Conservation (phyloP, 2,888 invertebrate genomes). For the Pristionchus mayeri region DNA sequence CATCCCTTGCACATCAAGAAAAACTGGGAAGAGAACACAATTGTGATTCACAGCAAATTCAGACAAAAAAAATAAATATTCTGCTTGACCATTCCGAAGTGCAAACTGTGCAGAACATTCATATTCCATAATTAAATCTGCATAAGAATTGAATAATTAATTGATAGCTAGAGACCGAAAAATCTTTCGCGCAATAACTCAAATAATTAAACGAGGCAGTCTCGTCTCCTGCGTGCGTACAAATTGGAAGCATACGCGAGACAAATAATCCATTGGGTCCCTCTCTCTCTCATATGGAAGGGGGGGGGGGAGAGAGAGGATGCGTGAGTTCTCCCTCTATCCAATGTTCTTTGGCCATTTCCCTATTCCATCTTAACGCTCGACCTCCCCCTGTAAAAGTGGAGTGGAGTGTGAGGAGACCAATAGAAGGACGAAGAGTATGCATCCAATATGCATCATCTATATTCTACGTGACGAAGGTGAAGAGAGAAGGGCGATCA, state of each 20-base stretch:
- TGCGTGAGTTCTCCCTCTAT: conserved; percentile 27
- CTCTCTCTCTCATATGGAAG: not conserved
- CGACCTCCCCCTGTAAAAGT: not conserved
- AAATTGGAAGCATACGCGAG: not conserved
- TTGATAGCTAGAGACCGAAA: not conserved
- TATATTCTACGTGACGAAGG: no score
- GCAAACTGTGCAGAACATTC: no score
- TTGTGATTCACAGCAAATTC: no score
- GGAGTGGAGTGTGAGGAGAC: no score
- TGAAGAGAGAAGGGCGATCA: no score
- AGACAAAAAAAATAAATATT: no score
- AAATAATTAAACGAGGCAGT: conserved; percentile 3
- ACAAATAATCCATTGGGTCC: not conserved
- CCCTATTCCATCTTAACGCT: conserved; percentile 27
- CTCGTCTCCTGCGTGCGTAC: not conserved
- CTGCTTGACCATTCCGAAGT: no score
- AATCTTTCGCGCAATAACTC: not conserved
- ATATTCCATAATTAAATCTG: no score
- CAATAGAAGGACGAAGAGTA: no score
- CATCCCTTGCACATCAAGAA: not conserved
- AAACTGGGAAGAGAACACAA: not conserved
- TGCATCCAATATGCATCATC: no score
- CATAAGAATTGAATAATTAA: conserved; percentile 26
- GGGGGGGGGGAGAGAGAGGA: not conserved
- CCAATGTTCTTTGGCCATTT: conserved; percentile 39